Percentiles rank a stretch among this genome's conserved stretches.
These are phyloP conservation scores for Pipa parva DNA, from an alignment of 2,113 vertebrate species.

Conservation along the genomic window DNA sequence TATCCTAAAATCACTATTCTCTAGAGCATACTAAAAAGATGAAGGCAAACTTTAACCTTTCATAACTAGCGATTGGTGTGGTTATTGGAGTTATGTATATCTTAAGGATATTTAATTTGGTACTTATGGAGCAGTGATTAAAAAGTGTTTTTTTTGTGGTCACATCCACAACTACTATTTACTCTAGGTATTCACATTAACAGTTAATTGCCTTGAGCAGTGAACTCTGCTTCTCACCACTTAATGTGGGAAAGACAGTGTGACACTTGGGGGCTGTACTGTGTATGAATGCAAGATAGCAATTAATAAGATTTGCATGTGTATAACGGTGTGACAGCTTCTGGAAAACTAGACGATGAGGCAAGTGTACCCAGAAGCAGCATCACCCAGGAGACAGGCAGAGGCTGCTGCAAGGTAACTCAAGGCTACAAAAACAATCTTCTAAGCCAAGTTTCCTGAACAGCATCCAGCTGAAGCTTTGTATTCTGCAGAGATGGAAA, in stretches of 20 bases:
- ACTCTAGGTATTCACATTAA: neutral
- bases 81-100: too few species aligned
- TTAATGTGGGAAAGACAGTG: neutral
- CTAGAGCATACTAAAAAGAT: too few species aligned
- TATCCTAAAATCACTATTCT: too few species aligned
- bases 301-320: neutral
- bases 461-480: conserved; percentile 22
- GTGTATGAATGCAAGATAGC: neutral
- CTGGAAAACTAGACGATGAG: neutral
- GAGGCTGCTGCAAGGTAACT: neutral
- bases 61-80: too few species aligned
- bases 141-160: neutral
- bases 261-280: neutral
- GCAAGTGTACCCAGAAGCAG: neutral
- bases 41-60: too few species aligned
- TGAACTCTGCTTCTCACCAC: neutral
- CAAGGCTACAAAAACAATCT: accelerated
- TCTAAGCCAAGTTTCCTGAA: accelerated
- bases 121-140: neutral
- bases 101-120: too few species aligned
- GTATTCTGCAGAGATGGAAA: conserved; percentile 10
- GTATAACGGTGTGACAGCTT: neutral
- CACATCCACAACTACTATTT: neutral
- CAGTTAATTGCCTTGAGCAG: neutral
- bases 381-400: neutral